Evolutionary conservation across 2,888 invertebrate genomes (phyloP), one percentile per base, ranked within the genome.

Genomic region (Drepana falcataria): DNA sequence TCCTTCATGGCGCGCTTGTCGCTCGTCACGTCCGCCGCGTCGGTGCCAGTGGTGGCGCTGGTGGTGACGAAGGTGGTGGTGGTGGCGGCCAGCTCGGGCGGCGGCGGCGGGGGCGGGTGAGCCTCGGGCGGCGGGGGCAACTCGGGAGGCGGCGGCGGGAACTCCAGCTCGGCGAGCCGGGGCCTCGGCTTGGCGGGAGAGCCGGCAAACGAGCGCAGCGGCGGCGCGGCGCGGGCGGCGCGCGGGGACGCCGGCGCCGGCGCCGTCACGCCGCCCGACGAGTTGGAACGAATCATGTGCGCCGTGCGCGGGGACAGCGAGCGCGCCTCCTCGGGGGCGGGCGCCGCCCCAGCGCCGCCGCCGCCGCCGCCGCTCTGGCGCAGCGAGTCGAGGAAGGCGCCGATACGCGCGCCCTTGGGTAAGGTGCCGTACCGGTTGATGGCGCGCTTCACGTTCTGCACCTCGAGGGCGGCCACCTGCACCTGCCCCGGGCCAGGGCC

Each of bases 371-470:
- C 95, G 75, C 95, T 95, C 77, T 97, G 96, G 49, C 97, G 93
- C 74, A 99, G 92, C 3, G 98, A 98, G 84, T 99, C 98, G 54
- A 99, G 90, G 85, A 97, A 99, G 4, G 98, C 99, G 40, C 98
- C 98, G 69, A 99, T 99, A 64, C 99, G 93, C 6, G 98, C 98
- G 51, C 96, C 98, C 87, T 99, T 99, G 0, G 99, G 99, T 74
- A 99, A 91, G 6, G 99, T 99, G 33, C 99, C 99, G 81, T 98
- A 99, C 35, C 98, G 94, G 85, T 97, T 98, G 64, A 97, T 97
- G 49, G 98, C 98, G 65, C 97, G 94, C 75, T 97, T 96, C 53
- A 98, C 98, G 89, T 98, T 98, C 88, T 97, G 97, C 64, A 98
- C 97, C 87, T 98, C 98, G 67, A 98, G 92, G 35, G 98, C 97